Conservation (phyloP, 2,113 vertebrate genomes). For the Dromaius novaehollandiae region DNA sequence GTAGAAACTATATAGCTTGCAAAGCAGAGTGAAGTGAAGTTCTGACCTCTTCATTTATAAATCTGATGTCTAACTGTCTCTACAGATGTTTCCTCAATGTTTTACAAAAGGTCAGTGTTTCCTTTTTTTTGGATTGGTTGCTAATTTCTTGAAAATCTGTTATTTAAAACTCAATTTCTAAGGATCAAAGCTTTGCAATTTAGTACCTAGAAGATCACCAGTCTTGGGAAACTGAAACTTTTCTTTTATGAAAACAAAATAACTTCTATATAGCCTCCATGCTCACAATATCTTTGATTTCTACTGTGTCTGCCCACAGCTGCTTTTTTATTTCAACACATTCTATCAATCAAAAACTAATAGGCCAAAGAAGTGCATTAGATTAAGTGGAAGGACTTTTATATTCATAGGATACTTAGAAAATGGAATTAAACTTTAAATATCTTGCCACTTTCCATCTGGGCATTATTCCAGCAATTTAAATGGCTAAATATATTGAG, state of each 20-base stretch:
- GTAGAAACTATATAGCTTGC: not conserved
- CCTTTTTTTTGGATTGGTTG: not conserved
- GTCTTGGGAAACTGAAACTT: not conserved
- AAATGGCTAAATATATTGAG: slow-evolving; percentile 48
- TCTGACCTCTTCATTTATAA: not conserved
- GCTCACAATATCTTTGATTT: slow-evolving; percentile 5
- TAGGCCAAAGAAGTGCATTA: slow-evolving; percentile 21
- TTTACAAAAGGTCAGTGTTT: not conserved
- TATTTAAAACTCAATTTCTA: not conserved
- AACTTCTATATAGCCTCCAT: not conserved
- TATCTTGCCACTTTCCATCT: slow-evolving; percentile 41
- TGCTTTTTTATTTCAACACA: slow-evolving; percentile 38
- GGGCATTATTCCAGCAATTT: slow-evolving; percentile 55
- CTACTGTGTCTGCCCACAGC: not conserved
- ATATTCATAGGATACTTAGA: slow-evolving; percentile 47
- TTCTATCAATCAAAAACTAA: slow-evolving; percentile 39
- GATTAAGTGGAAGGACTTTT: slow-evolving; percentile 44
- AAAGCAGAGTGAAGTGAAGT: not conserved
- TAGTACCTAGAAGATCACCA: not conserved
- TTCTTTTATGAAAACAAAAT: not conserved
- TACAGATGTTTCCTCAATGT: not conserved
- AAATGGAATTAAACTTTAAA: slow-evolving; percentile 54
- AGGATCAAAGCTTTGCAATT: not conserved
- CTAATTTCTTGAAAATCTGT: not conserved
- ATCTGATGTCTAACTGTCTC: not conserved